These are phyloP conservation scores for Cheilosia urbana DNA, from an alignment of 2,888 invertebrate genomes.

Conservation along the genomic window DNA sequence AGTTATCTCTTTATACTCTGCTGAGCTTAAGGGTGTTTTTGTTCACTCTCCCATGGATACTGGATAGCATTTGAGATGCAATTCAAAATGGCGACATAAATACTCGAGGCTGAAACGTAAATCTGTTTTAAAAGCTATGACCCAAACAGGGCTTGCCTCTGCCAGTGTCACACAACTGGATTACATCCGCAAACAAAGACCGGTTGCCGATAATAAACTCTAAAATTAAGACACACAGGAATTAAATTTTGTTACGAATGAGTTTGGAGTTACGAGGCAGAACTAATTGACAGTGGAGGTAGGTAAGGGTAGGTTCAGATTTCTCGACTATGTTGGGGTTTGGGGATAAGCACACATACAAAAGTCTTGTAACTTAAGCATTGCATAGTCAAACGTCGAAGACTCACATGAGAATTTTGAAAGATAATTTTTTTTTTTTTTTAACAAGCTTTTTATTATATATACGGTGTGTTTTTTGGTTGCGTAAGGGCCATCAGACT, in stretches of 20 bases:
- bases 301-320: too few species aligned
- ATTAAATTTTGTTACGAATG: not conserved
- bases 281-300: too few species aligned
- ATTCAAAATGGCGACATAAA: not conserved
- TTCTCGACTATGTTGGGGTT: too few species aligned
- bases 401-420: too few species aligned
- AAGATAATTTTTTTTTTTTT: too few species aligned
- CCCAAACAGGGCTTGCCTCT: not conserved
- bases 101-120: conserved; percentile 8
- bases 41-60: not conserved
- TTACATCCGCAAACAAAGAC: not conserved
- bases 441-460: too few species aligned
- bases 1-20: conserved; percentile 44
- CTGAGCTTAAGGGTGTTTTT: not conserved
- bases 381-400: too few species aligned
- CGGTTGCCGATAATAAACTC: not conserved
- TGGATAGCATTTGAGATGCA: not conserved
- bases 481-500: too few species aligned
- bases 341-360: too few species aligned
- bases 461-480: too few species aligned
- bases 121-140: conserved; percentile 13
- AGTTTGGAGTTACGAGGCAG: not conserved
- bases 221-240: not conserved
- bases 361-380: too few species aligned
- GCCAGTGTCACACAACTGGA: not conserved